Conservation (phyloP, 2,888 invertebrate species). For the Limnephilus auricula region DNA sequence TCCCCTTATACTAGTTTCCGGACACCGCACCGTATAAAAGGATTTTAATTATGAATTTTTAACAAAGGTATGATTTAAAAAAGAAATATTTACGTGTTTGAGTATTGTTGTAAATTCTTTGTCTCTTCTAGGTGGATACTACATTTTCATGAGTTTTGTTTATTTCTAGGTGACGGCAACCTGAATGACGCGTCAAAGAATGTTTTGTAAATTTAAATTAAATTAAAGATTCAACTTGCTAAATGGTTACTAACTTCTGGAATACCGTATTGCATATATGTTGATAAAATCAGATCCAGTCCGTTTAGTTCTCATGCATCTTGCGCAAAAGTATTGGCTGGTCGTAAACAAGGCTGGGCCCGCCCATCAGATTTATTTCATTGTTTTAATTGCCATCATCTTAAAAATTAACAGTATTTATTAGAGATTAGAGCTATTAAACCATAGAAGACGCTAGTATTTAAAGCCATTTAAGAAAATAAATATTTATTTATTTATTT, state of each 20-base stretch:
- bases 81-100: too few species aligned
- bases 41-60: too few species aligned
- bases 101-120: too few species aligned
- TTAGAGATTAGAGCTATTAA: neutral
- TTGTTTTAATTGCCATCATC: slow-evolving; percentile 52
- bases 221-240: neutral
- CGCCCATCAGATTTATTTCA: slow-evolving; percentile 45
- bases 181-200: neutral
- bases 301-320: slow-evolving; percentile 30
- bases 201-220: neutral
- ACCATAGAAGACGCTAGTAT: neutral
- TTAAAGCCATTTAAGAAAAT: neutral
- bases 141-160: too few species aligned
- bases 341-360: slow-evolving; percentile 48
- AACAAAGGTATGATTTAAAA: too few species aligned
- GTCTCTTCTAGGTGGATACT: too few species aligned
- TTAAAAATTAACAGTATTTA: slow-evolving; percentile 2
- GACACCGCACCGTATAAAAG: too few species aligned
- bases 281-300: slow-evolving; percentile 45
- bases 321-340: slow-evolving; percentile 48
- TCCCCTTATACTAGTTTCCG: too few species aligned
- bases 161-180: too few species aligned
- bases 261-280: neutral
- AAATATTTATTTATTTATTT: neutral
- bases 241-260: neutral